A percentile compares a stretch with the other conserved stretches of the same genome.
phyloP scores from a whole-genome alignment of 2,797 vertebrate species.

The Erethizon dorsatum region DNA sequence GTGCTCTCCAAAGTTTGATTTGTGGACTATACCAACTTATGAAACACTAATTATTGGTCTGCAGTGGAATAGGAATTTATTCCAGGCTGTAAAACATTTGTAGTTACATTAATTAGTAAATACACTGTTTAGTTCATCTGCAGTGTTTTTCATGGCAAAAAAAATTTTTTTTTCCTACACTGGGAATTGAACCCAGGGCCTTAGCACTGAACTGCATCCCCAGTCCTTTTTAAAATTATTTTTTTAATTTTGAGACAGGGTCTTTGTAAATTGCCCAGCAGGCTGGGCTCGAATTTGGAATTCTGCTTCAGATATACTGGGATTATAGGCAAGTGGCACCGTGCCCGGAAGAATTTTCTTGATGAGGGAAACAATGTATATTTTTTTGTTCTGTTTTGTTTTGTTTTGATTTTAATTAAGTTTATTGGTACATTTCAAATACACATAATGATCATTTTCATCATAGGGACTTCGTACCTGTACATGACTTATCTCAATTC shows the following conservation, averaged over 20 bases:
- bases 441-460: not conserved
- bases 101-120: not conserved
- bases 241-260: not conserved
- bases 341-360: constrained; percentile 9
- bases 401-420: not conserved
- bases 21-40: not conserved
- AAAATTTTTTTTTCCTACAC: not conserved
- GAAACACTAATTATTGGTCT: constrained; percentile 4
- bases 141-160: constrained; percentile 30
- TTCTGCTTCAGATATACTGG: not conserved
- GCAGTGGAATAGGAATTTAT: not conserved
- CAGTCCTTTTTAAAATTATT: not conserved
- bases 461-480: not conserved
- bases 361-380: constrained; percentile 9
- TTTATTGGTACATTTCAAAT: constrained; percentile 47
- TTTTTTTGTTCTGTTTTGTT: not conserved
- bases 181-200: not conserved
- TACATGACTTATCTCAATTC: rapidly evolving
- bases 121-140: constrained; percentile 7
- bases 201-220: not conserved
- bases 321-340: not conserved
- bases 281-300: not conserved
- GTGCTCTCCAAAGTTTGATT: constrained; percentile 18
- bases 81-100: constrained; percentile 7
- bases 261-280: not conserved